Conservation (phyloP, 2,888 invertebrate species). For the Philhelius pedissequus region DNA sequence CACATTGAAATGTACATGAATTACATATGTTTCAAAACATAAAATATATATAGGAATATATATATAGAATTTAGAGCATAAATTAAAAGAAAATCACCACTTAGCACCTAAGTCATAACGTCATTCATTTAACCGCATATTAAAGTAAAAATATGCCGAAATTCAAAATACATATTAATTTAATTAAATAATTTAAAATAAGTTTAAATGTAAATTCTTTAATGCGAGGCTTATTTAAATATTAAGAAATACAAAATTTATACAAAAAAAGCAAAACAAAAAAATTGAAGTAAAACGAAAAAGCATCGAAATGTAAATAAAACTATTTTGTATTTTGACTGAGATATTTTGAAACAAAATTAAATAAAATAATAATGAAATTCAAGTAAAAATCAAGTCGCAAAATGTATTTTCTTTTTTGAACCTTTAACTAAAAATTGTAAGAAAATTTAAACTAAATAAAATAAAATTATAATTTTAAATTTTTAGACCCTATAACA, state of each 20-base stretch:
- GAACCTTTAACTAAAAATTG: conserved; percentile 17
- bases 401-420: conserved; percentile 29
- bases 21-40: conserved; percentile 12
- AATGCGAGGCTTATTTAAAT: conserved; percentile 51
- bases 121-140: conserved; percentile 41
- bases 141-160: conserved; percentile 50
- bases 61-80: conserved; percentile 33
- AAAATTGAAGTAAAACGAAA: conserved; percentile 33
- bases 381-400: conserved; percentile 45
- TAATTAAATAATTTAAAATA: conserved; percentile 24
- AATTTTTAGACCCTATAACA: conserved; percentile 60
- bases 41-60: neutral
- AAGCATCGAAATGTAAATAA: conserved; percentile 70
- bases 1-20: conserved; percentile 5
- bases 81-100: conserved; percentile 12
- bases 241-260: conserved; percentile 36
- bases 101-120: conserved; percentile 39
- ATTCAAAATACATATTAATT: conserved; percentile 16
- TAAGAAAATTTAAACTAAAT: conserved; percentile 8
- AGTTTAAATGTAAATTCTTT: conserved; percentile 52
- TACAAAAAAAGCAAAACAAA: conserved; percentile 31
- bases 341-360: conserved; percentile 65
- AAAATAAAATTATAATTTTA: conserved; percentile 42
- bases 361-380: conserved; percentile 22
- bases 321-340: conserved; percentile 69